Evolutionary conservation across 2,113 vertebrate genomes (phyloP).

Genomic region (Oreotrochilus melanogaster): DNA sequence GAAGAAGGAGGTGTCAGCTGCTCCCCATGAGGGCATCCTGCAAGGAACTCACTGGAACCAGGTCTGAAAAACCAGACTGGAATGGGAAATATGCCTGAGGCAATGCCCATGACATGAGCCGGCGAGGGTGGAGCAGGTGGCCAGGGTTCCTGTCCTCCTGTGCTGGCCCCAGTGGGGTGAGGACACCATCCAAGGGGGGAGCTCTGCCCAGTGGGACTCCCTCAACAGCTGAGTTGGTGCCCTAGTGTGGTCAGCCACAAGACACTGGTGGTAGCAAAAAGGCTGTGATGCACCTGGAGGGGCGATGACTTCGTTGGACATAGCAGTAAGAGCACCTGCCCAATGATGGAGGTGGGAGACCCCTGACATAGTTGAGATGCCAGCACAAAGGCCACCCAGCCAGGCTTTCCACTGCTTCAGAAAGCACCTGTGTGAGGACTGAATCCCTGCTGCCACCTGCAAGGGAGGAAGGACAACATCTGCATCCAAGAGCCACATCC

Average conservation of each 20-base stretch:
- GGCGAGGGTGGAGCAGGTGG: fast-evolving
- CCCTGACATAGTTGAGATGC: fast-evolving
- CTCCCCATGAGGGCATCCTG: background rate
- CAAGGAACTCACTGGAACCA: background rate
- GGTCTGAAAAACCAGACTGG: background rate
- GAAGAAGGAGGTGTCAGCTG: background rate
- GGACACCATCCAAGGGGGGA: background rate
- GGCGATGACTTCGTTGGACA: fast-evolving
- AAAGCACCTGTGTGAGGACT: background rate
- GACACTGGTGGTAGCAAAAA: background rate
- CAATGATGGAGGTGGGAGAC: background rate
- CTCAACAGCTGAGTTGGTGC: fast-evolving
- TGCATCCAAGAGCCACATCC: background rate
- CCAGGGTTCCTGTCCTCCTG: background rate
- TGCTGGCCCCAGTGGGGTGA: fast-evolving
- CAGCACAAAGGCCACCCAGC: background rate
- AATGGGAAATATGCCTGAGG: background rate
- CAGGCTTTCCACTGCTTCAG: fast-evolving
- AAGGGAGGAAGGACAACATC: background rate
- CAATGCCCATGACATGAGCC: background rate
- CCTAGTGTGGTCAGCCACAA: fast-evolving
- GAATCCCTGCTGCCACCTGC: background rate
- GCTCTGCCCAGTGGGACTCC: background rate
- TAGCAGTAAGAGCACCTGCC: background rate
- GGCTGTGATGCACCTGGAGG: fast-evolving